Evolutionary conservation across 2,888 invertebrate genomes (phyloP).

Genomic region (Tetranychus piercei): DNA sequence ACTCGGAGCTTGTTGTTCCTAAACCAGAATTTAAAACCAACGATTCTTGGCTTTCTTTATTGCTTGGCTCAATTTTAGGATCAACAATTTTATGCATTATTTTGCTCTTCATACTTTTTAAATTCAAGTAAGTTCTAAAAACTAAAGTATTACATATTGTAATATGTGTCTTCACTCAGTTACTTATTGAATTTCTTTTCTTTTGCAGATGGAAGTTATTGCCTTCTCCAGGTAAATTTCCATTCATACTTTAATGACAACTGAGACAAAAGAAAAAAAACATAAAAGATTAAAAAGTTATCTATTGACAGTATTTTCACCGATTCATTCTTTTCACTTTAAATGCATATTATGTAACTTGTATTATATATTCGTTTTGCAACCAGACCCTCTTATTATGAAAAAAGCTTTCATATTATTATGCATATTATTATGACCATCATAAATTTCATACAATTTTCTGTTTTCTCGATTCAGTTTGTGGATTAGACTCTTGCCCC

Average conservation of each 20-base stretch:
- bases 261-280: too few relatives aligned
- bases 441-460: too few relatives aligned
- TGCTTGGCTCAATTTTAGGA: conserved; percentile 59
- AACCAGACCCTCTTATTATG: too few relatives aligned
- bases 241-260: neutral
- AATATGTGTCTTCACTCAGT: neutral
- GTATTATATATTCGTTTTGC: too few relatives aligned
- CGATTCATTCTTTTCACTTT: too few relatives aligned
- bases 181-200: conserved; percentile 1
- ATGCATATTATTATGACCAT: too few relatives aligned
- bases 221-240: conserved; percentile 5
- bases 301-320: too few relatives aligned
- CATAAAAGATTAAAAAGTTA: too few relatives aligned
- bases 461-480: neutral
- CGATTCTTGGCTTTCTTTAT: conserved; percentile 61
- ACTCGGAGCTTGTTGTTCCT: conserved; percentile 6
- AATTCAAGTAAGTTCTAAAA: conserved; percentile 52
- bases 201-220: conserved; percentile 20
- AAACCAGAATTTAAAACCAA: conserved; percentile 10
- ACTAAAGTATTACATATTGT: neutral
- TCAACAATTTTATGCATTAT: conserved; percentile 58
- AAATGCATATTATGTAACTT: too few relatives aligned
- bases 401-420: too few relatives aligned
- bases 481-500: conserved; percentile 19
- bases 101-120: conserved; percentile 54